Evolutionary conservation across 2,888 invertebrate genomes (phyloP), one percentile per base, ranked within the genome.

Genomic region (Sericinus montela): DNA sequence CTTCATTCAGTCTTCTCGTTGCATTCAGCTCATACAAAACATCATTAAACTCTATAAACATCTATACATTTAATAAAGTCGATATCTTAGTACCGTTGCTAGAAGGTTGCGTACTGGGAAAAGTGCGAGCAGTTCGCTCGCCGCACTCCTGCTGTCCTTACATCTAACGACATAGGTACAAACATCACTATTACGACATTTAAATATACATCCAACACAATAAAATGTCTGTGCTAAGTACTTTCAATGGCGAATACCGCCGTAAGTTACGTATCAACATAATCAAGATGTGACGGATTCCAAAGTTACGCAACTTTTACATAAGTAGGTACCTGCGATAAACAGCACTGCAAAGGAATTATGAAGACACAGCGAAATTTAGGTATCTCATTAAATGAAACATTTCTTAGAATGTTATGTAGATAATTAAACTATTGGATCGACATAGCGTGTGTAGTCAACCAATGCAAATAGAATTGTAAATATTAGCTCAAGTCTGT

Each of bases 1-100:
- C 59, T 68, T 73, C 79, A 75, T 73, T 80, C 80, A 80, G 80
- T 80, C 80, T 80, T 80, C 77, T 80, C 74, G 78, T 80, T 77
- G 58, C 77, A 72, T 76, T 67, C 80, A 67, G 76, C 75, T 73
- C 75, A 65, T 69, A 60, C 69, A 55, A 57, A 65, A 66, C 63
- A 56, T 62, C 57, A 56, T 49, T 47, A 52, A 52, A 47, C n/a
- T 34, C 32, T 51, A 29, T 34, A 45, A 54, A 55, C 37, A 19
- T 37, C 37, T 43, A 37, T 14, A 41, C 35, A 35, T 28, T 14
- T 37, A 37, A 19, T 7, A 13, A 44, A 35, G 34, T 34, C 13
- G 5, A n/a, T 16, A 19, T 8, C 10, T 35, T 35, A 35, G 35
- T 35, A 16, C 35, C 15, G 14, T 35, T 14, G 15, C 19, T 19